Percentiles rank a stretch among this genome's conserved stretches.
Evolutionary conservation across 2,888 invertebrate species (phyloP).

Genomic region (Oscheius myriophilus): DNA sequence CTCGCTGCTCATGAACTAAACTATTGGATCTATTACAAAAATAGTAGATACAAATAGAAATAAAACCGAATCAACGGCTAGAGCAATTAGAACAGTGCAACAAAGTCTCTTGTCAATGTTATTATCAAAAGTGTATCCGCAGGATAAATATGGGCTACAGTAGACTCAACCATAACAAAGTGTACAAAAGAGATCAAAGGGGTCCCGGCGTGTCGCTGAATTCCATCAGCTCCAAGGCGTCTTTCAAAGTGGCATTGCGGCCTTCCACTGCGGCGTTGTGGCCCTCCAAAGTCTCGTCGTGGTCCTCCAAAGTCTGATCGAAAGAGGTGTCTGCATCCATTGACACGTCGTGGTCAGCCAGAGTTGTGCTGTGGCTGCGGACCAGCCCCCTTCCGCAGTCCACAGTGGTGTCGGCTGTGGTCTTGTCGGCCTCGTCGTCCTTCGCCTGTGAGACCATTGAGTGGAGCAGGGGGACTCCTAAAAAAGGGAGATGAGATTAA

Average conservation of each 20-base stretch:
- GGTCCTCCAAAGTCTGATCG: no score
- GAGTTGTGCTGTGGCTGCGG: no score
- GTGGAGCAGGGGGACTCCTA: neutral
- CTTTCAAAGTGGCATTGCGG: no score
- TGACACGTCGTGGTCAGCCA: no score
- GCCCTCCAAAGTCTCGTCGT: no score
- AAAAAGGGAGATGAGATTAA: neutral
- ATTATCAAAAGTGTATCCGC: neutral
- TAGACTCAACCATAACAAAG: neutral
- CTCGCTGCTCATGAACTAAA: slow-evolving; percentile 6
- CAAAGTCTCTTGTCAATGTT: neutral
- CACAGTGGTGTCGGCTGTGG: neutral
- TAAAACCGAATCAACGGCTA: neutral
- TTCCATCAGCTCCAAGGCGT: no score
- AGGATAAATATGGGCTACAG: neutral
- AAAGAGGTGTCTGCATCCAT: no score
- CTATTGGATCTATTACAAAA: neutral
- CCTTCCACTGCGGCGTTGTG: no score
- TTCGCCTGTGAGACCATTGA: neutral
- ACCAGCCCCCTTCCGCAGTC: no score
- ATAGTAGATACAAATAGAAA: neutral
- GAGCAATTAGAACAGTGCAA: neutral
- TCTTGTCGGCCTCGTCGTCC: neutral
- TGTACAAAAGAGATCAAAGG: neutral
- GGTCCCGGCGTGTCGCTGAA: no score